phyloP scores from a whole-genome alignment of 2,797 vertebrate species.

The Naso thynnoides region DNA sequence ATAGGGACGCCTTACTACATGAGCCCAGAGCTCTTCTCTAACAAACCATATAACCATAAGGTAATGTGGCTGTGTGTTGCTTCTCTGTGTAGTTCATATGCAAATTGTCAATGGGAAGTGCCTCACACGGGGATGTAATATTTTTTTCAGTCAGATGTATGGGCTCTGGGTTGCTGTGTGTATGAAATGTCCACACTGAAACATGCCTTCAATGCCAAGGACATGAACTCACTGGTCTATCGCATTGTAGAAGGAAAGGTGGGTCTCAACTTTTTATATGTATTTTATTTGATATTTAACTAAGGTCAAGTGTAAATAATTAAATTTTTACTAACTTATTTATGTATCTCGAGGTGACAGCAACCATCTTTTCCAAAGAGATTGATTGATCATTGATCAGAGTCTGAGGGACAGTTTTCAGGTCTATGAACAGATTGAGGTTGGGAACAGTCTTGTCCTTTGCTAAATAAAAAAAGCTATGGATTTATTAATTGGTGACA shows the following conservation, averaged over 20 bases:
- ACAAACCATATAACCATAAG: conserved; percentile 98
- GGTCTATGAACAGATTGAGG: neutral
- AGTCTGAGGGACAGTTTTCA: neutral
- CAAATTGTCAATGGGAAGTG: neutral
- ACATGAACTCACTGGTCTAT: conserved; percentile 99
- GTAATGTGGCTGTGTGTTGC: conserved; percentile 73
- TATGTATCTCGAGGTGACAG: neutral
- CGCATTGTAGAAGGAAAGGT: conserved; percentile 99
- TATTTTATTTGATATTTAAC: neutral
- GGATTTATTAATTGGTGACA: neutral
- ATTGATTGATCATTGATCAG: neutral
- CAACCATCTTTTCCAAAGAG: neutral
- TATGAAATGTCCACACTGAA: conserved; percentile 98
- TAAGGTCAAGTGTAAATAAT: neutral
- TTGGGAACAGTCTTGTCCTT: neutral
- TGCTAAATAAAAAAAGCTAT: neutral
- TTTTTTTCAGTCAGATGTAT: conserved; percentile 92
- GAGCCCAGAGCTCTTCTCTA: conserved; percentile 98
- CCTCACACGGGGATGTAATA: neutral
- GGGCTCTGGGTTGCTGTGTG: conserved; percentile 97
- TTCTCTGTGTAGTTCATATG: neutral
- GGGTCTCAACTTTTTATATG: conserved; percentile 44
- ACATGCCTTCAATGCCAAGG: conserved; percentile 98
- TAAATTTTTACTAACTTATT: neutral
- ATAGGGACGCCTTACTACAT: conserved; percentile 99